Conservation (phyloP, 2,888 invertebrate species). For the Hoplodrina blanda region DNA sequence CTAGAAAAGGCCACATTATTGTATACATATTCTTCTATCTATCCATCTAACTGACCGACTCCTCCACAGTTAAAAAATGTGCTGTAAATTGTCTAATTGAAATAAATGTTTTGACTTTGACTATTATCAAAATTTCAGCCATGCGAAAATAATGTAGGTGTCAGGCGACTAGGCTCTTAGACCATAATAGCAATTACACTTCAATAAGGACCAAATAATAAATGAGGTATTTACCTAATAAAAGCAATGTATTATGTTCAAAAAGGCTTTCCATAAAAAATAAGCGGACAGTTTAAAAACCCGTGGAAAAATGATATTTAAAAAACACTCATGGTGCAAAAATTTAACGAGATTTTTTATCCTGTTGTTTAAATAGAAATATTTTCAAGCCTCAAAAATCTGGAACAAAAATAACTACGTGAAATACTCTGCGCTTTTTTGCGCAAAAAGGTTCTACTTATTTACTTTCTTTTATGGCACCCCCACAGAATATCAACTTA, state of each 20-base stretch:
- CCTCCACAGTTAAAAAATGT: no score
- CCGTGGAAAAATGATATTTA: neutral
- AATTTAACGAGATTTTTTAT: slow-evolving; percentile 10
- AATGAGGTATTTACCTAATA: neutral
- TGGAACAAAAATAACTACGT: slow-evolving; percentile 20
- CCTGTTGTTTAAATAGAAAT: neutral
- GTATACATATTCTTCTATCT: no score
- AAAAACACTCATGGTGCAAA: slow-evolving; percentile 7
- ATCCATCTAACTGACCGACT: no score
- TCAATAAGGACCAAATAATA: neutral
- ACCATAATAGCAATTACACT: neutral
- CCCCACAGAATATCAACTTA: no score
- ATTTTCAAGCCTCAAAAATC: slow-evolving; percentile 10
- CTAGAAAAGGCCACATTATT: no score
- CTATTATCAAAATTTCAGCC: no score
- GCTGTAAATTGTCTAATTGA: no score
- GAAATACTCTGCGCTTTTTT: neutral
- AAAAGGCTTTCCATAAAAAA: neutral
- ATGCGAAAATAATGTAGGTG: neutral
- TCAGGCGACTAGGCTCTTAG: neutral
- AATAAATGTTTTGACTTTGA: no score
- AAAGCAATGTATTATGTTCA: neutral
- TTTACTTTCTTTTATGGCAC: neutral
- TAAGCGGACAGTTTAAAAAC: neutral
- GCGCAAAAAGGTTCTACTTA: neutral